Conservation (phyloP, 1,140 invertebrate genomes). For the Bombus consobrinus region DNA sequence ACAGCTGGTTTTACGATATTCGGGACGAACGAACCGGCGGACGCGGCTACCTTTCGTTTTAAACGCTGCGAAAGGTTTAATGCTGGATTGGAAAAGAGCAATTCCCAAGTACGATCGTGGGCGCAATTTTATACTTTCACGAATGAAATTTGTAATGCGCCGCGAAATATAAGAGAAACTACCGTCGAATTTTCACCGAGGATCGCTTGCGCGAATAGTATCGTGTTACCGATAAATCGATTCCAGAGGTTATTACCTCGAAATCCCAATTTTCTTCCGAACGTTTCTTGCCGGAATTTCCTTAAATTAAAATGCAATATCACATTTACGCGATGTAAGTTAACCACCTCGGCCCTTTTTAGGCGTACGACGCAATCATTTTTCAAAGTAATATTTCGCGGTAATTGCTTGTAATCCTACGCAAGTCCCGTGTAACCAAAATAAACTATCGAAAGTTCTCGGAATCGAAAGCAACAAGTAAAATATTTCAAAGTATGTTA, state of each 20-base stretch:
- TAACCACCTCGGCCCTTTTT: not conserved
- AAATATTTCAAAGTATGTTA: not conserved
- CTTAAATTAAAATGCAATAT: not conserved
- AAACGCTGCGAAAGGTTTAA: conserved; percentile 3
- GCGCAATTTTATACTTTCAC: conserved; percentile 42
- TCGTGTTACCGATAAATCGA: conserved; percentile 24
- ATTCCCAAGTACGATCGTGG: not conserved
- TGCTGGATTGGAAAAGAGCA: conserved; percentile 2
- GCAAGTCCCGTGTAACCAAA: not conserved
- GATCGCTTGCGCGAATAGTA: not conserved
- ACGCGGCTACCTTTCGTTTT: not conserved
- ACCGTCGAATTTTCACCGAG: conserved; percentile 7
- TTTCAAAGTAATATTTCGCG: not conserved
- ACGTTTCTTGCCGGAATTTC: not conserved
- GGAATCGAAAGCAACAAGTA: not conserved
- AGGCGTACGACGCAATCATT: not conserved
- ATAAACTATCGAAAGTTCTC: not conserved
- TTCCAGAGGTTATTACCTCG: not conserved
- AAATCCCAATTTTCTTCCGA: not conserved
- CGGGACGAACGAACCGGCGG: not conserved
- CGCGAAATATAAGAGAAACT: conserved; percentile 2
- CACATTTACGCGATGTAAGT: not conserved
- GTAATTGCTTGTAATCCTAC: not conserved
- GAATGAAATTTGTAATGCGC: conserved; percentile 14
- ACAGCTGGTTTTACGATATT: conserved; percentile 14